Evolutionary conservation across 1,140 invertebrate species (phyloP).

Genomic region (Uloborus diversus): DNA sequence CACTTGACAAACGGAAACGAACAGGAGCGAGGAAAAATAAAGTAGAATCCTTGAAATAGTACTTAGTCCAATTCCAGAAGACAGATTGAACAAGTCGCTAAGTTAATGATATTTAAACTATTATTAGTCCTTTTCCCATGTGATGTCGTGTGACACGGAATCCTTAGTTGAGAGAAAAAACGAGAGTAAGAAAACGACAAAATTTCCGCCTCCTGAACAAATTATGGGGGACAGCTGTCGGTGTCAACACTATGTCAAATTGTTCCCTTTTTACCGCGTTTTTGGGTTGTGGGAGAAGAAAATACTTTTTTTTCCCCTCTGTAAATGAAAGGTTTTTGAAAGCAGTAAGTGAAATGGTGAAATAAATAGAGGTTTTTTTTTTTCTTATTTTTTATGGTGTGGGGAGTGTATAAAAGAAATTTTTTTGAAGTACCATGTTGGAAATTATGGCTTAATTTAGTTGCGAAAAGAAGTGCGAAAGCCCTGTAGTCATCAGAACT

Average conservation of each 20-base stretch:
- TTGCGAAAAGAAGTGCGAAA: no score
- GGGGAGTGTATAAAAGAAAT: no score
- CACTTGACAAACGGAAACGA: not conserved
- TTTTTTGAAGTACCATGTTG: no score
- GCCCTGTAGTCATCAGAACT: no score
- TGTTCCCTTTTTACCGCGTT: not conserved
- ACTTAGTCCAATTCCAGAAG: conserved; percentile 29
- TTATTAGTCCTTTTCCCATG: conserved; percentile 12
- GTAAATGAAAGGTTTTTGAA: no score
- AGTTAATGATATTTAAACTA: conserved; percentile 39
- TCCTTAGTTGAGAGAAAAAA: not conserved
- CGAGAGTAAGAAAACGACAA: not conserved
- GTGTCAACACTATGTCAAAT: conserved; percentile 2
- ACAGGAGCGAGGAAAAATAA: not conserved
- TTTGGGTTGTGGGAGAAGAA: no score
- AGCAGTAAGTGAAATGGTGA: not conserved
- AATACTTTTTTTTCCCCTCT: no score
- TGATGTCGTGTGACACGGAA: not conserved
- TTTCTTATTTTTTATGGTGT: not conserved
- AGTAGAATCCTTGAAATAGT: conserved; percentile 16
- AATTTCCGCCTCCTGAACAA: not conserved
- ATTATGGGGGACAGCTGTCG: conserved; percentile 35
- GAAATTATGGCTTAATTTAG: no score
- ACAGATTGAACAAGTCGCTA: conserved; percentile 19
- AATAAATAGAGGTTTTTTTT: not conserved